Base-by-base conservation (phyloP, 2,797 vertebrate genomes). In the Pangasius mekongensis region DNA sequence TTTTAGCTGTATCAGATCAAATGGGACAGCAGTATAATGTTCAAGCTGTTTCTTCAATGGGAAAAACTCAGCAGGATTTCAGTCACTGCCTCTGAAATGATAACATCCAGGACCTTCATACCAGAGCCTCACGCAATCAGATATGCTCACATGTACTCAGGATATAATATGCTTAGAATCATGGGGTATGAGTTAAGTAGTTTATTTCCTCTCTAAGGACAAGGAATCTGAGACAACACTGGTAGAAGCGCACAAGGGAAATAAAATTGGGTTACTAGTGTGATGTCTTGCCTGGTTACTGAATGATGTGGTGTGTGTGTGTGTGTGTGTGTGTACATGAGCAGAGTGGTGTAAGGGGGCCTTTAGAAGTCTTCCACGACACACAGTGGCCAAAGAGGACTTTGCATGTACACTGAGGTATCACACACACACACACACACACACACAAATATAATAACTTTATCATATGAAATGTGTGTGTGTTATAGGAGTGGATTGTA, bases 191-290 rank as follows among this genome's bases (percentile, higher is more conserved):
- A 13, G 27, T 27, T 9, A 77, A 52, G 74, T 49, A 52, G 3
- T 52, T 30, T 7, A 77, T 30, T 60, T 62, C 33, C 0, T 81
- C 20, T 62, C 13, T 47, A 1, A 83, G 13, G 24, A 83, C 27
- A n/a, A 47, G 49, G 14, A 66, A 83, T 66, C 14, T 2, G 39
- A 83, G 60, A 66, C 33, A 39, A 82, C 22, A 43, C 6, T 47
- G 58, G 24, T 16, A 83, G 60, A 49, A 5, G 24, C 47, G 39
- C 60, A 18, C 60, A 83, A 24, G 6, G 60, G 60, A 64, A 62
- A 62, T 62, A 27, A 74, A 87, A 83, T 30, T 76, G 87, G 67
- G 67, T 84, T 84, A 84, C 56, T 66, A 77, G 81, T 49, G 54
- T 13, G n/a, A 62, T 3, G 30, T 84, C 69, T 66, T 64, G 58